Percentiles rank a stretch among this genome's conserved stretches.
Evolutionary conservation across 2,113 vertebrate species (phyloP).

Genomic region (Chloropsis hardwickii): DNA sequence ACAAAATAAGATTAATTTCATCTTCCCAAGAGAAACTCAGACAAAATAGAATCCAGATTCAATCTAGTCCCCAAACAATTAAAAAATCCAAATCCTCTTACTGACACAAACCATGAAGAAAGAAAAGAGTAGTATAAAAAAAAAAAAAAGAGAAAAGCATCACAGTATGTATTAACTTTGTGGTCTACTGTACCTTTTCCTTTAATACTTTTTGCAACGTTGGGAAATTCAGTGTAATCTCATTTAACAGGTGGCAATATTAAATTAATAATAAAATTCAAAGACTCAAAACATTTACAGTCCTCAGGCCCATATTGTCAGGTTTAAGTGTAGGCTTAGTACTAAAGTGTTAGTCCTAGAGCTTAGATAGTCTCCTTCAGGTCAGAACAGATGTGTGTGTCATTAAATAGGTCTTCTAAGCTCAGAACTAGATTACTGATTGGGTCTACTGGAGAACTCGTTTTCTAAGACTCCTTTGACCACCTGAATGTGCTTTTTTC

Average conservation of each 20-base stretch:
- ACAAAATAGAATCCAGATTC: not conserved
- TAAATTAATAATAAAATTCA: not conserved
- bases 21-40: not conserved
- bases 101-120: not conserved
- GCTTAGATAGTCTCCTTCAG: not conserved
- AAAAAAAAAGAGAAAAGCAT: not conserved
- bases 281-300: not conserved
- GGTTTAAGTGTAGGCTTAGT: not conserved
- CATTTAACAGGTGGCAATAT: not conserved
- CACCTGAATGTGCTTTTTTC: not conserved
- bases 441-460: not conserved
- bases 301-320: not conserved
- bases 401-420: not conserved
- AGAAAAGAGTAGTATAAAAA: not conserved
- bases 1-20: not conserved
- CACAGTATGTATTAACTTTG: not conserved
- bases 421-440: not conserved
- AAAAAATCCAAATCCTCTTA: not conserved
- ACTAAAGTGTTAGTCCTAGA: not conserved
- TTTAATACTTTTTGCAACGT: not conserved
- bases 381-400: not conserved
- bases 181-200: not conserved
- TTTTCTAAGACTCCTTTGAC: not conserved
- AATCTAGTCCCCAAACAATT: not conserved
- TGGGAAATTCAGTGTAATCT: not conserved